phyloP scores from a whole-genome alignment of 2,888 invertebrate genomes.

The Tetranychus piercei region DNA sequence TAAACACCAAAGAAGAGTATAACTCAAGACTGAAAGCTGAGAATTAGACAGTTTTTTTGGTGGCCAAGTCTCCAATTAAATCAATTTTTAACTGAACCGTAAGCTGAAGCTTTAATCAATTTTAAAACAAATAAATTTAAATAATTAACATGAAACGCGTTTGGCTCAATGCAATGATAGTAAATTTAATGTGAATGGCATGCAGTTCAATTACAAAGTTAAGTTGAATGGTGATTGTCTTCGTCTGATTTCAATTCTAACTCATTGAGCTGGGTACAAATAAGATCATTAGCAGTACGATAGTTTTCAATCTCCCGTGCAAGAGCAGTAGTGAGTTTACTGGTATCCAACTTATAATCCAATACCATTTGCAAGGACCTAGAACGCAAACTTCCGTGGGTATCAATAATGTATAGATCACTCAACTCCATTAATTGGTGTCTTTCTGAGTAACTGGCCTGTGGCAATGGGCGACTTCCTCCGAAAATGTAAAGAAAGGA shows the following conservation, averaged over 20 bases:
- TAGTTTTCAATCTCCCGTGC: background rate
- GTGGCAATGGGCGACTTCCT: constrained; percentile 39
- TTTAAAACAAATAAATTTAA: too few relatives aligned
- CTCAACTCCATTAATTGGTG: background rate
- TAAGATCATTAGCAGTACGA: background rate
- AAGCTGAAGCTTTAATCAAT: too few relatives aligned
- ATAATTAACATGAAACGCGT: too few relatives aligned
- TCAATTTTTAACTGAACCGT: too few relatives aligned
- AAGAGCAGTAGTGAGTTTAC: background rate
- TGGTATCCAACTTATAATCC: background rate
- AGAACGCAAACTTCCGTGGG: background rate
- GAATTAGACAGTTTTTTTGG: too few relatives aligned
- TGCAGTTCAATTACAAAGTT: too few relatives aligned
- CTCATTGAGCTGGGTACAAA: background rate
- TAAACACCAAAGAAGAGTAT: too few relatives aligned
- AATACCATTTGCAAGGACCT: background rate
- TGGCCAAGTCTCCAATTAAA: too few relatives aligned
- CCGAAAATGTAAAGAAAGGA: constrained; percentile 66
- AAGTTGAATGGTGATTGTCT: too few relatives aligned
- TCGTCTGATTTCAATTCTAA: background rate
- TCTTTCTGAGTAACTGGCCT: background rate
- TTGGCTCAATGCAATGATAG: too few relatives aligned
- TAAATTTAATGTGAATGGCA: too few relatives aligned
- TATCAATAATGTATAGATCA: background rate
- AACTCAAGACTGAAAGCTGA: too few relatives aligned